Conservation (phyloP, 92 coral and sea anemone species). For the Meandrina meandrites region DNA sequence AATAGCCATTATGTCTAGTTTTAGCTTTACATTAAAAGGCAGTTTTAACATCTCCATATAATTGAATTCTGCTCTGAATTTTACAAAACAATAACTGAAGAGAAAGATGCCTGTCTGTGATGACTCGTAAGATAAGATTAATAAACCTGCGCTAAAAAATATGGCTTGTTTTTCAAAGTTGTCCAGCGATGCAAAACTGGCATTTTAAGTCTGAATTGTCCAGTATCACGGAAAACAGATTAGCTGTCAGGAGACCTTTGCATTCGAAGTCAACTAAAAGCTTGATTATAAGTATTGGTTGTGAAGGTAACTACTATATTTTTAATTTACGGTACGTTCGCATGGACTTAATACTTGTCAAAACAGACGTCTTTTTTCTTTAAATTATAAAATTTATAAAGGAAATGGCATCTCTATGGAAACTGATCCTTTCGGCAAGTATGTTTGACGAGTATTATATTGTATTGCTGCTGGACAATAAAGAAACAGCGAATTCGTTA, state of each 20-base stretch:
- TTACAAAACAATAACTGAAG: not conserved
- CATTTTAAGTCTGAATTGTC: not conserved
- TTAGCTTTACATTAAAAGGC: not conserved
- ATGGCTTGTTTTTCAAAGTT: not conserved
- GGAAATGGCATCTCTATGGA: constrained; percentile 10
- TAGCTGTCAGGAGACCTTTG: not conserved
- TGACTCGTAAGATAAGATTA: too few species aligned
- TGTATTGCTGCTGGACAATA: not conserved
- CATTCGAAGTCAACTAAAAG: not conserved
- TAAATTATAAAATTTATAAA: not conserved
- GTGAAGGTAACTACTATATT: not conserved
- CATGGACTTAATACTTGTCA: not conserved
- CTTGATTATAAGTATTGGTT: not conserved
- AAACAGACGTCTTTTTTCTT: not conserved
- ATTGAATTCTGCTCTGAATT: not conserved
- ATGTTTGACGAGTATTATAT: not conserved
- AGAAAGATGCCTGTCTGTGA: not conserved
- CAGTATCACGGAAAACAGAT: not conserved
- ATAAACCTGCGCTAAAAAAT: too few species aligned
- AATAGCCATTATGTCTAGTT: not conserved
- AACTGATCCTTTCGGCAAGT: constrained; percentile 3
- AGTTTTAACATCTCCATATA: not conserved
- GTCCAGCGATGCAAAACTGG: not conserved
- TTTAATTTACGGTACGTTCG: not conserved
- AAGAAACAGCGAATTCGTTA: not conserved